Percentiles rank a stretch among this genome's conserved stretches.
phyloP scores from a whole-genome alignment of 2,797 vertebrate genomes.

The Poecilia velifera region DNA sequence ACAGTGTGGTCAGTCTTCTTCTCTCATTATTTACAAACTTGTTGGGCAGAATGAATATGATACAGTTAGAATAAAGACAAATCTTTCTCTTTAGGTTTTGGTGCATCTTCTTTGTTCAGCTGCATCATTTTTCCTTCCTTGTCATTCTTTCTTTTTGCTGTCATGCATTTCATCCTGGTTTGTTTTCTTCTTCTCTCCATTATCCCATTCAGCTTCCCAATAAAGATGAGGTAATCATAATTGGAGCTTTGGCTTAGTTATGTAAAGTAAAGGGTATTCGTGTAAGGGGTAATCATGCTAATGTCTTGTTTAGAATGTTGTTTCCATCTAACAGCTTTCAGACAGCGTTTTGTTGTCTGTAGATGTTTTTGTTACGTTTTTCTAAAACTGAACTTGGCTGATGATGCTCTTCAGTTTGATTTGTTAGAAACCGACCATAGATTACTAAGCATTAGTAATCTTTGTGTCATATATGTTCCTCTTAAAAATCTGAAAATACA shows the following conservation, averaged over 20 bases:
- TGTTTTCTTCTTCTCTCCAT: constrained; percentile 25
- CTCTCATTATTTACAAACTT: too few species aligned
- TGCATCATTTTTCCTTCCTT: background rate
- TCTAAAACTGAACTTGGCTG: constrained; percentile 15
- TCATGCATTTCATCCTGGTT: constrained; percentile 39
- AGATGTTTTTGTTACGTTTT: background rate
- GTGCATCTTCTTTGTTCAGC: background rate
- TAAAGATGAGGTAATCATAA: constrained; percentile 82
- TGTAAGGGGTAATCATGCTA: background rate
- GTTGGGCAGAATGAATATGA: background rate
- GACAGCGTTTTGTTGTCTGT: background rate
- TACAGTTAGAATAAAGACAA: background rate
- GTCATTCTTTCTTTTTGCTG: constrained; percentile 2
- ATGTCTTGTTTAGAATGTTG: background rate
- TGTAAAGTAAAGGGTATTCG: too few species aligned
- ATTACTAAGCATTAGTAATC: background rate
- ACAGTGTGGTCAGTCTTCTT: constrained; percentile 86
- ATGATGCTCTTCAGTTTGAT: background rate
- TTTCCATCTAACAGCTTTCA: background rate
- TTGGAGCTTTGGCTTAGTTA: background rate
- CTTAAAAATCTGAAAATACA: background rate
- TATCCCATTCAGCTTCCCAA: constrained; percentile 78
- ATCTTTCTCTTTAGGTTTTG: background rate
- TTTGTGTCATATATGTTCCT: background rate
- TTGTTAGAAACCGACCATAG: background rate